Conservation (phyloP, 2,113 vertebrate genomes). For the Poeciliopsis turrubarensis region DNA sequence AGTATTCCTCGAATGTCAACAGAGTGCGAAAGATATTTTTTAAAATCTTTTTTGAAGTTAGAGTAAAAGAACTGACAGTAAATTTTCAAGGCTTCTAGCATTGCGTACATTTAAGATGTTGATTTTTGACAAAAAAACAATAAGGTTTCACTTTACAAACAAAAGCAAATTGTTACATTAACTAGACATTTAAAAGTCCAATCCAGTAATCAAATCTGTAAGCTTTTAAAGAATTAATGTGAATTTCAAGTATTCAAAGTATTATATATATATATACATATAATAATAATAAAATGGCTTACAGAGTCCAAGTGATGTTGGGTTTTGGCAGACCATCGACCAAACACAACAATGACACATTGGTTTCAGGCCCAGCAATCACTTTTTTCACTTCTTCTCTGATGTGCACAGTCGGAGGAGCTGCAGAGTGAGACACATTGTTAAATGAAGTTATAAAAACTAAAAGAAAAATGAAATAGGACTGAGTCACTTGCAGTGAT, state of each 20-base stretch:
- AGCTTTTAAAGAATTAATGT: background rate
- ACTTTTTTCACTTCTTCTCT: slow-evolving; percentile 57
- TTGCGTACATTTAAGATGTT: background rate
- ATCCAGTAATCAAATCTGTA: no score
- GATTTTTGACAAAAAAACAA: no score
- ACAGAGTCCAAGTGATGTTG: slow-evolving; percentile 77
- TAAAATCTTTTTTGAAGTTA: no score
- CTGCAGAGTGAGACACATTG: slow-evolving; percentile 44
- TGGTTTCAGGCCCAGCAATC: slow-evolving; percentile 69
- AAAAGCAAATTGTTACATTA: background rate
- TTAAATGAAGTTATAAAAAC: fast-evolving
- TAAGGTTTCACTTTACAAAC: background rate
- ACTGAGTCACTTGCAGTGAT: background rate
- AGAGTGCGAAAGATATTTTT: no score
- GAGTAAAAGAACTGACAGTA: background rate
- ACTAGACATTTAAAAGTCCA: no score
- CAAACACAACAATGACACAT: slow-evolving; percentile 71
- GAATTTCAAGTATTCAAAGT: background rate
- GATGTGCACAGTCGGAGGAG: slow-evolving; percentile 60
- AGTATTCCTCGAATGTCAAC: no score
- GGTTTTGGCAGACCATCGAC: slow-evolving; percentile 73
- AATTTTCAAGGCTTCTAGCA: background rate
- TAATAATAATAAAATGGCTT: slow-evolving; percentile 35
- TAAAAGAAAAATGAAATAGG: background rate
- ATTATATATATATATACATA: background rate